phyloP scores from a whole-genome alignment of 2,888 invertebrate genomes.

The Dicyrtoma fusca region DNA sequence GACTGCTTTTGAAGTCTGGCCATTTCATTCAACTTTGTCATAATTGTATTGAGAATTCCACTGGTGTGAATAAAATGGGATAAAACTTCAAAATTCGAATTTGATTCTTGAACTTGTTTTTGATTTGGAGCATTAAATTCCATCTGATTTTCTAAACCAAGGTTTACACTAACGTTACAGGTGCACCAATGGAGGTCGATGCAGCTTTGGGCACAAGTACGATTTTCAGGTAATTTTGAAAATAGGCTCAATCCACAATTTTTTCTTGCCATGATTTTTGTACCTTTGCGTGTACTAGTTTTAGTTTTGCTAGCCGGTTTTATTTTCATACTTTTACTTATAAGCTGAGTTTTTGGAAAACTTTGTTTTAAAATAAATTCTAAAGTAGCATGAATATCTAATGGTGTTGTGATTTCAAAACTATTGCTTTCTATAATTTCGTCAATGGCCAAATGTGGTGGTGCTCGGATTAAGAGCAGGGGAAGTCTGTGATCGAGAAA shows the following conservation, averaged over 20 bases:
- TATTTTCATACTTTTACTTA: not conserved
- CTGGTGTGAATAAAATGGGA: too few relatives aligned
- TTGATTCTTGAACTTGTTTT: too few relatives aligned
- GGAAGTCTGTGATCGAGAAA: slow-evolving; percentile 14
- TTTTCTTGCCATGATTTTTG: too few relatives aligned
- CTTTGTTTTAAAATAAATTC: not conserved
- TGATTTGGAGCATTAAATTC: not conserved
- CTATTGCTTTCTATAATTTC: not conserved
- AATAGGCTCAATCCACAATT: not conserved
- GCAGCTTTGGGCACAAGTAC: not conserved
- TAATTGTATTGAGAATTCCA: not conserved
- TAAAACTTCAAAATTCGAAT: too few relatives aligned
- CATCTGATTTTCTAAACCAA: not conserved
- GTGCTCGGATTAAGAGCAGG: not conserved
- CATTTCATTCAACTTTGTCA: slow-evolving; percentile 1
- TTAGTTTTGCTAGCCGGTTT: not conserved
- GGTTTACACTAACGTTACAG: not conserved
- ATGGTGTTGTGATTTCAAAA: not conserved
- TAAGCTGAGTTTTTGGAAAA: not conserved
- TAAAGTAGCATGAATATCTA: not conserved
- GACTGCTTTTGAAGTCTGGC: not conserved
- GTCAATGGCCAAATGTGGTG: not conserved
- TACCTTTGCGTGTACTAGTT: not conserved
- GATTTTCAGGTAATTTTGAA: not conserved
- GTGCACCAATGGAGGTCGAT: slow-evolving; percentile 2